phyloP scores from a whole-genome alignment of 2,113 vertebrate species.

The Tupaia chinensis region DNA sequence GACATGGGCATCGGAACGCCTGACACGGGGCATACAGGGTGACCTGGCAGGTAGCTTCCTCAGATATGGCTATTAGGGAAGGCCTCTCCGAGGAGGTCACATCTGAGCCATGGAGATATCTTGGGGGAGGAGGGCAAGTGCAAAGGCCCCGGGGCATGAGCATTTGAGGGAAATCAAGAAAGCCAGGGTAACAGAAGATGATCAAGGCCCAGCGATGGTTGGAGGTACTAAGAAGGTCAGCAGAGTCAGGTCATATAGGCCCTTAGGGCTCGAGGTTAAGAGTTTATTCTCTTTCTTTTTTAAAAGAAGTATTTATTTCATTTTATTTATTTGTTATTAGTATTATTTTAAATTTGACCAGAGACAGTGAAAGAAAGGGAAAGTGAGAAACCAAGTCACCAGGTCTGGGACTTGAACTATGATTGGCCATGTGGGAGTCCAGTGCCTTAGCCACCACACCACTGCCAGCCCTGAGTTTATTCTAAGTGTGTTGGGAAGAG shows the following conservation, averaged over 20 bases:
- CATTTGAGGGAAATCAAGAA: neutral
- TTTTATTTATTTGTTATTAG: too few species aligned
- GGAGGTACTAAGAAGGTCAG: neutral
- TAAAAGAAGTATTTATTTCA: too few species aligned
- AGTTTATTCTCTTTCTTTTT: neutral
- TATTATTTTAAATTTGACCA: too few species aligned
- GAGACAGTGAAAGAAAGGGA: too few species aligned
- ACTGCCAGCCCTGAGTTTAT: neutral
- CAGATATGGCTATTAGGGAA: neutral
- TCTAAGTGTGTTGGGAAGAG: neutral
- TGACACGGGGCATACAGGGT: too few species aligned
- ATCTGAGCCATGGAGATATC: neutral
- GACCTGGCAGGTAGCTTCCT: neutral
- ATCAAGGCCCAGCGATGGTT: fast-evolving
- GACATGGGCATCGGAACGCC: fast-evolving
- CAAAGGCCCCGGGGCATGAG: neutral
- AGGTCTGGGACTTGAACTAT: too few species aligned
- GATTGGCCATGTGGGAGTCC: too few species aligned
- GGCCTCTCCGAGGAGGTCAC: neutral
- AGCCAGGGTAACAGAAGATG: neutral
- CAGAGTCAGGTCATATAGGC: neutral
- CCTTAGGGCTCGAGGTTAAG: neutral
- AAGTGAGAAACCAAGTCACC: too few species aligned
- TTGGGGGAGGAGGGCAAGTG: neutral
- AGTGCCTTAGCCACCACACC: too few species aligned